Evolutionary conservation across 2,797 vertebrate genomes (phyloP), one percentile per base, ranked within the genome.

Genomic region (Clarias pachynema): DNA sequence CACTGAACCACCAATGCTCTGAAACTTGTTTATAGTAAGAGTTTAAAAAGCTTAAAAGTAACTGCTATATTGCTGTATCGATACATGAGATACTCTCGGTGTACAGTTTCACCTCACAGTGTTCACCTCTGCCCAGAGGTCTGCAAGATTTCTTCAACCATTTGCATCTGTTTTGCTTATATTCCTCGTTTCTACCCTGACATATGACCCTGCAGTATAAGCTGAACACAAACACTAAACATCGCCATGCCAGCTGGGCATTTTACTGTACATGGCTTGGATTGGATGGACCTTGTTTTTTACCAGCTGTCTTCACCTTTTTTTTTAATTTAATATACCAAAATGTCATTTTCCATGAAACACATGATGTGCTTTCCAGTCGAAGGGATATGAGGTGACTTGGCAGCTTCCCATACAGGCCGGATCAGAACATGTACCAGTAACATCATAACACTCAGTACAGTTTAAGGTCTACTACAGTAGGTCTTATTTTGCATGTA

Each of bases 91-190:
- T 65, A 79, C 60, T 44, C 6, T 65, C 3, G 7, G 60, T 29
- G 40, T 80, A 20, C 40, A 22, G 40, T 66, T 80, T 66, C 79
- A 80, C 24, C 18, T 78, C 20, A 37, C 31, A 31, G 16, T 20
- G 29, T 79, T 62, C 31, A n/a, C 31, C 31, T 34, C 29, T 1
- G 1, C 3, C 5, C 22, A 16, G 57, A 60, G 29, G 16, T 22
- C 20, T 37, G 31, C 26, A 34, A 20, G 74, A 12, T 37, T 37
- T 78, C 56, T 15, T 24, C 9, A 15, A 14, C 0, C 22, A 15
- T 79, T 79, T 79, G 75, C 59, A 79, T 79, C 22, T 53, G 22
- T 66, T 80, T 80, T 80, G 7, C 40, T 12, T 66, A 65, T 14
- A 80, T 49, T 37, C 78, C 65, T 29, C 15, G 0, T 3, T 26